Conservation (phyloP, 2,888 invertebrate species). For the Tinea semifulvella region DNA sequence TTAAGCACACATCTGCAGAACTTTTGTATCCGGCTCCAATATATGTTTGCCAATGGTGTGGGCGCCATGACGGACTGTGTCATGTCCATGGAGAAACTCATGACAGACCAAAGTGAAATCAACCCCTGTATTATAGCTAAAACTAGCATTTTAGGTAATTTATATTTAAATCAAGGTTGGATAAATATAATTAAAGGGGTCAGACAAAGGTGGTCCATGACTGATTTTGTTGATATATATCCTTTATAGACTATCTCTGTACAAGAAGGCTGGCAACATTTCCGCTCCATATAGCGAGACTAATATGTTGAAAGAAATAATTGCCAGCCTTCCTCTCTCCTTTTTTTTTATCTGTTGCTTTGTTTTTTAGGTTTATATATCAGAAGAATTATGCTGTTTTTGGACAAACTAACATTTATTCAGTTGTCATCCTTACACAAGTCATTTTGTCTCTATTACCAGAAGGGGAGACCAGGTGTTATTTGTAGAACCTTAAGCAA, state of each 20-base stretch:
- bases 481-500: conserved; percentile 59
- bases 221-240: conserved; percentile 5
- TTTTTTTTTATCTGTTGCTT: too few relatives aligned
- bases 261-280: too few relatives aligned
- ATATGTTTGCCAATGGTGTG: conserved; percentile 69
- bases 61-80: conserved; percentile 72
- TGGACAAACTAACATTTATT: conserved; percentile 86
- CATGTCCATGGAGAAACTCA: conserved; percentile 66
- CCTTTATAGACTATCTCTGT: background rate
- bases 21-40: conserved; percentile 67
- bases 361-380: conserved; percentile 77
- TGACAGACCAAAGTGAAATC: conserved; percentile 60
- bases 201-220: conserved; percentile 15
- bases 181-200: conserved; percentile 13
- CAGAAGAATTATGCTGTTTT: conserved; percentile 79
- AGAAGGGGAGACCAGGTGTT: conserved; percentile 59
- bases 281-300: too few relatives aligned
- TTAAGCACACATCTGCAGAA: conserved; percentile 65
- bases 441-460: conserved; percentile 76
- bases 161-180: background rate
- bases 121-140: conserved; percentile 65
- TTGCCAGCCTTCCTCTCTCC: too few relatives aligned
- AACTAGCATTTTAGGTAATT: conserved; percentile 76
- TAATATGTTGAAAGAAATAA: too few relatives aligned
- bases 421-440: conserved; percentile 80